phyloP scores from a whole-genome alignment of 2,113 vertebrate genomes.

The Petroica traversi region DNA sequence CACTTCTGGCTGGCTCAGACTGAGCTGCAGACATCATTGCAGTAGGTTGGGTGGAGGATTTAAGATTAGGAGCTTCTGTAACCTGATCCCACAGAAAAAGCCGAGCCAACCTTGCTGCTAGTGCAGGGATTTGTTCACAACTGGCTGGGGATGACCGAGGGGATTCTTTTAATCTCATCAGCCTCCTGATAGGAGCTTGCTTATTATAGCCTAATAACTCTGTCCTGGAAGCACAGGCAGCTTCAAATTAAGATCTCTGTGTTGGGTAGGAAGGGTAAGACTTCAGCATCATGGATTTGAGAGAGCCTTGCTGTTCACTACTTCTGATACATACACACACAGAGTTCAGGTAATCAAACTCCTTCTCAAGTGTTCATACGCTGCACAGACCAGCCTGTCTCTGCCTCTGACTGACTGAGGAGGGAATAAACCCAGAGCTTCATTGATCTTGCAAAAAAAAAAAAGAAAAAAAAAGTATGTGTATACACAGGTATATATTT shows the following conservation, averaged over 20 bases:
- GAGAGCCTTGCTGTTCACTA: neutral
- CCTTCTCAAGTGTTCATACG: neutral
- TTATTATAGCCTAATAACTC: neutral
- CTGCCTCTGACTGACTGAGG: neutral
- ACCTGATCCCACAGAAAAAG: neutral
- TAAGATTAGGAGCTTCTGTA: neutral
- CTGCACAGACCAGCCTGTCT: neutral
- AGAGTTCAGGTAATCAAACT: neutral
- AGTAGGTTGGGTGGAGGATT: neutral
- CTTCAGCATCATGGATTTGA: neutral
- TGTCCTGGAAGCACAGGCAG: neutral
- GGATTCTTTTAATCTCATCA: neutral
- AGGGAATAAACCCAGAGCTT: neutral
- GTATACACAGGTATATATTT: neutral
- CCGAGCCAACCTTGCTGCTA: neutral
- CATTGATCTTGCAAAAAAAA: neutral
- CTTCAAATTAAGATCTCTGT: neutral
- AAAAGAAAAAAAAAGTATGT: neutral
- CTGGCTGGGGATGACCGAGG: neutral
- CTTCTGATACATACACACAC: neutral
- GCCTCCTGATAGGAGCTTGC: neutral
- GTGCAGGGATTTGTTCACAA: neutral
- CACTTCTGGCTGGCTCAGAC: neutral
- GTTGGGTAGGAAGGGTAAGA: neutral
- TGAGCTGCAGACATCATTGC: neutral